phyloP scores from a whole-genome alignment of 2,888 invertebrate species.

The Yponomeuta cagnagella region DNA sequence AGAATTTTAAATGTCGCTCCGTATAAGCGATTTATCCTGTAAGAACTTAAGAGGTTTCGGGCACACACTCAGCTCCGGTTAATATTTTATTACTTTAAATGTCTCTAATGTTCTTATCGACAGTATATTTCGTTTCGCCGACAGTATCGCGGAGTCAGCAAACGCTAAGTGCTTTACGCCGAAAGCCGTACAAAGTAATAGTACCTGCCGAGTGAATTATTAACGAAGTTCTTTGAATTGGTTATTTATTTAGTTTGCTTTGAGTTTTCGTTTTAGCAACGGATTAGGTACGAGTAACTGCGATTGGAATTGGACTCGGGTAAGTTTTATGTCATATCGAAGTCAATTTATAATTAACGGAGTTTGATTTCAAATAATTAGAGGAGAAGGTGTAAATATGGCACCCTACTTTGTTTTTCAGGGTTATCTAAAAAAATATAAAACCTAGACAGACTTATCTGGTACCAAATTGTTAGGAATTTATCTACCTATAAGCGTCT shows the following conservation, averaged over 20 bases:
- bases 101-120: neutral
- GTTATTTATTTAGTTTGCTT: neutral
- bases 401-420: too few species aligned
- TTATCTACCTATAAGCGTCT: too few species aligned
- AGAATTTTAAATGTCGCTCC: conserved; percentile 6
- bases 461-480: too few species aligned
- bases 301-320: too few species aligned
- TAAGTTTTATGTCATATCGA: too few species aligned
- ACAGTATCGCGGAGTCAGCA: neutral
- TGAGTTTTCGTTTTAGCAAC: neutral
- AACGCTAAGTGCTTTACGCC: neutral
- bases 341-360: too few species aligned
- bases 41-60: conserved; percentile 13
- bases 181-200: neutral
- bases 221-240: neutral
- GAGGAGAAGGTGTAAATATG: too few species aligned
- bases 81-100: conserved; percentile 14
- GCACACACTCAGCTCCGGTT: neutral
- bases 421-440: too few species aligned
- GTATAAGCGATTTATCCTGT: conserved; percentile 10
- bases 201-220: neutral
- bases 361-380: too few species aligned
- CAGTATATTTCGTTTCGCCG: neutral
- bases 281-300: too few species aligned
- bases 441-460: too few species aligned